A percentile compares a stretch with the other conserved stretches of the same genome.
Conservation (phyloP, 2,113 vertebrate genomes). For the Atherinomorus stipes region DNA sequence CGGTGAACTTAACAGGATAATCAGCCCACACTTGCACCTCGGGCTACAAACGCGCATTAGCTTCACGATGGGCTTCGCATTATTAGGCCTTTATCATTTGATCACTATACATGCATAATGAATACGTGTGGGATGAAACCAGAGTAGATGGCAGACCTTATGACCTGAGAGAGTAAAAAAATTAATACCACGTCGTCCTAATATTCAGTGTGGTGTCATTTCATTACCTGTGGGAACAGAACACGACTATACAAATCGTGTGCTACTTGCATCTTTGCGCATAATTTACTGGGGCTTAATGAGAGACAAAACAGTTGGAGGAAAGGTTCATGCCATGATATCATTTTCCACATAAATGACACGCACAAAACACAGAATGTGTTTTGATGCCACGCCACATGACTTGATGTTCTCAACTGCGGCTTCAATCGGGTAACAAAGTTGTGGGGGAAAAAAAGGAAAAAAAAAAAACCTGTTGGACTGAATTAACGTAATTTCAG, state of each 20-base stretch:
- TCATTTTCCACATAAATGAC: neutral
- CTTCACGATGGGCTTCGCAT: conserved; percentile 43
- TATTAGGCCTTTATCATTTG: conserved; percentile 76
- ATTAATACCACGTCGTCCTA: conserved; percentile 59
- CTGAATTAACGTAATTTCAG: conserved; percentile 7
- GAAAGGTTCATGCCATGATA: neutral
- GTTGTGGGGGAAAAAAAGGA: neutral
- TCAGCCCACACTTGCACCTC: conserved; percentile 67
- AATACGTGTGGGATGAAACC: conserved; percentile 65
- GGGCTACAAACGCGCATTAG: conserved; percentile 58
- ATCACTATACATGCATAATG: conserved; percentile 74
- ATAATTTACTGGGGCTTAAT: neutral
- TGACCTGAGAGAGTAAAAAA: conserved; percentile 52
- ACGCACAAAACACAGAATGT: neutral
- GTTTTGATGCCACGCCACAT: neutral
- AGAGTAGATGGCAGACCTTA: conserved; percentile 39
- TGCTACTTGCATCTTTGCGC: neutral
- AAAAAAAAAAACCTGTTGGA: conserved; percentile 1
- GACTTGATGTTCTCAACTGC: conserved; percentile 12
- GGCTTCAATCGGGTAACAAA: conserved; percentile 32
- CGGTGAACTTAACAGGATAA: conserved; percentile 77
- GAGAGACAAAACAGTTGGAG: neutral
- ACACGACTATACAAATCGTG: neutral
- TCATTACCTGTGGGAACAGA: conserved; percentile 56
- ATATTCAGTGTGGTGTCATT: conserved; percentile 51